Percentiles rank a stretch among this genome's conserved stretches.
phyloP scores from a whole-genome alignment of 2,888 invertebrate genomes.

The Apotomis capreana region DNA sequence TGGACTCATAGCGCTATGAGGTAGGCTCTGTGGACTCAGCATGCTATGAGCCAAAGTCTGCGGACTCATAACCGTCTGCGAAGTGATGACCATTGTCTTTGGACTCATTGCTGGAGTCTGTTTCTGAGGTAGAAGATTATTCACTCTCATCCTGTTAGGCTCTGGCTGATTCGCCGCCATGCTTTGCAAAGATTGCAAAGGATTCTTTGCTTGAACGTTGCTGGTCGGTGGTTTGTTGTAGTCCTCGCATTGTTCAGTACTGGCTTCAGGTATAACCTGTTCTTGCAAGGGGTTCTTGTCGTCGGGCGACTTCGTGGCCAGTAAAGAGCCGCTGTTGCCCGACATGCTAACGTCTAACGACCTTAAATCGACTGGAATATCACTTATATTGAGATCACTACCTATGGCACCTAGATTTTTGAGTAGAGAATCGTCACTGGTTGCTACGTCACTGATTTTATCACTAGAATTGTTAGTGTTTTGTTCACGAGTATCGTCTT shows the following conservation, averaged over 20 bases:
- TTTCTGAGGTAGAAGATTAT: conserved; percentile 68
- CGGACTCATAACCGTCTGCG: conserved; percentile 73
- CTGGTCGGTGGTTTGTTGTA: conserved; percentile 60
- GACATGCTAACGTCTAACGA: conserved; percentile 83
- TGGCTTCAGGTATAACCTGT: conserved; percentile 73
- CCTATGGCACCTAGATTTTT: conserved; percentile 83
- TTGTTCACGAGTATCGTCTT: conserved; percentile 72
- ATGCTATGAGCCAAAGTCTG: conserved; percentile 72
- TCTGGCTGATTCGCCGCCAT: conserved; percentile 76
- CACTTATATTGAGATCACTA: conserved; percentile 84
- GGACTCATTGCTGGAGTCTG: conserved; percentile 65
- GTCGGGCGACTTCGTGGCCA: conserved; percentile 73
- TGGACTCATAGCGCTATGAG: conserved; percentile 78
- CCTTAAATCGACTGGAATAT: conserved; percentile 83
- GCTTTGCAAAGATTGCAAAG: conserved; percentile 73
- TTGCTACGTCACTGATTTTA: conserved; percentile 80
- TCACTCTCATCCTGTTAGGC: conserved; percentile 68
- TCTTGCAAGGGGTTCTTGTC: conserved; percentile 73
- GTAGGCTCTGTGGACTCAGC: conserved; percentile 77
- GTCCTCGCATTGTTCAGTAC: conserved; percentile 65
- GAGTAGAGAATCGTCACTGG: conserved; percentile 81
- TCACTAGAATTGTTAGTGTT: conserved; percentile 75
- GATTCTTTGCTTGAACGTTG: conserved; percentile 60
- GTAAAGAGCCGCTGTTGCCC: conserved; percentile 75
- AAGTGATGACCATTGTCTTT: conserved; percentile 71